These are phyloP conservation scores for Rhingia rostrata DNA, from an alignment of 2,888 invertebrate genomes.

Conservation along the genomic window DNA sequence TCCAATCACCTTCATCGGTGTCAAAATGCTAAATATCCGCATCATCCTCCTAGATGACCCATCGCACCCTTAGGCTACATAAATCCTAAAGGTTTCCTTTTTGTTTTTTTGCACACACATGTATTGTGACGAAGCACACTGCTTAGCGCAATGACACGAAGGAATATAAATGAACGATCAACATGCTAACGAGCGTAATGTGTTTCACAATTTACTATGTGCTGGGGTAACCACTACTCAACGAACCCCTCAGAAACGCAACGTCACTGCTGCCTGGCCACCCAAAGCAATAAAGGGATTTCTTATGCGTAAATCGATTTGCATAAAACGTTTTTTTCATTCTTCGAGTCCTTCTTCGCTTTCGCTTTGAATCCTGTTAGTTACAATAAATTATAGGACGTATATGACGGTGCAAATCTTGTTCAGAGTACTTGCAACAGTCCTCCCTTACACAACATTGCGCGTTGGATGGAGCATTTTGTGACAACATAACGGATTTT, in stretches of 20 bases:
- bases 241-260: slow-evolving; percentile 23
- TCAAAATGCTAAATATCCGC: slow-evolving; percentile 25
- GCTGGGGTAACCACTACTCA: slow-evolving; percentile 10
- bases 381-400: slow-evolving; percentile 27
- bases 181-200: slow-evolving; percentile 71
- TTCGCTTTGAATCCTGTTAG: slow-evolving; percentile 54
- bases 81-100: slow-evolving; percentile 38
- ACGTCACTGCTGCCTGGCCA: slow-evolving; percentile 32
- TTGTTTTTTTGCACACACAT: slow-evolving; percentile 9
- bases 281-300: slow-evolving; percentile 7
- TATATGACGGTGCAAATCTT: slow-evolving; percentile 66
- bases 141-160: slow-evolving; percentile 55
- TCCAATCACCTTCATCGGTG: slow-evolving; percentile 19
- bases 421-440: slow-evolving; percentile 54
- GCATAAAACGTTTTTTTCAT: slow-evolving; percentile 54
- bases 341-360: slow-evolving; percentile 22
- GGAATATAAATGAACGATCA: slow-evolving; percentile 63
- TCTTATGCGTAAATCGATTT: slow-evolving; percentile 74
- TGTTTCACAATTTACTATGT: slow-evolving; percentile 57
- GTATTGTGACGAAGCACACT: slow-evolving; percentile 54
- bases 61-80: slow-evolving; percentile 20
- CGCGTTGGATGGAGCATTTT: slow-evolving; percentile 30
- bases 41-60: slow-evolving; percentile 45
- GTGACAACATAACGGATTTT: slow-evolving; percentile 68
- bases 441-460: neutral